Percentiles rank a stretch among this genome's conserved stretches.
phyloP scores from a whole-genome alignment of 1,140 invertebrate genomes.

The Sitobion miscanthi region DNA sequence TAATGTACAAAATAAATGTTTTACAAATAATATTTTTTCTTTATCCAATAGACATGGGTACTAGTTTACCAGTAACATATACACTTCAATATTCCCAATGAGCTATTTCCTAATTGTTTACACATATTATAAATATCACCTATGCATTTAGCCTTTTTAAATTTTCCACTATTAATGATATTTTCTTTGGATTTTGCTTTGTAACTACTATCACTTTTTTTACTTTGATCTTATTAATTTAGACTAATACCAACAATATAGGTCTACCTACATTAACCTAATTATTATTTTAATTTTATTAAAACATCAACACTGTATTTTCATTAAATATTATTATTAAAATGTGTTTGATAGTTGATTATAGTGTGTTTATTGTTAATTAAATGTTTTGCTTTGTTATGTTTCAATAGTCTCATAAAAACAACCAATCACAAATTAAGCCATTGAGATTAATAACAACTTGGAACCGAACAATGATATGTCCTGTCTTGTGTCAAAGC shows the following conservation, averaged over 20 bases:
- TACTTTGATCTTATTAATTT: too few species aligned
- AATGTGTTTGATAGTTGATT: neutral
- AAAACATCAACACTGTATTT: neutral
- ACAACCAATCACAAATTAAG: neutral
- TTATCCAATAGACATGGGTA: too few species aligned
- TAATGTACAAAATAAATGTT: too few species aligned
- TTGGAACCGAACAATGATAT: neutral
- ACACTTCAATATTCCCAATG: too few species aligned
- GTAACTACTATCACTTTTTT: too few species aligned
- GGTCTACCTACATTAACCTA: neutral
- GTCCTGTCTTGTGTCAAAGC: neutral
- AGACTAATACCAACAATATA: neutral
- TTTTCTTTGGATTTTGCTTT: too few species aligned
- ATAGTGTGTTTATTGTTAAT: neutral
- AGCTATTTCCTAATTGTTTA: too few species aligned
- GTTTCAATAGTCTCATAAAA: slow-evolving; percentile 21
- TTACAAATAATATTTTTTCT: too few species aligned
- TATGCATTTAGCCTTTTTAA: too few species aligned
- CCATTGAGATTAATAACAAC: neutral
- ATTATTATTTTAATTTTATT: neutral
- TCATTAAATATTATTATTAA: neutral
- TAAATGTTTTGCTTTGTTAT: neutral
- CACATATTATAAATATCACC: too few species aligned
- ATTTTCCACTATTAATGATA: too few species aligned
- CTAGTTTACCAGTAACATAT: neutral